Conservation (phyloP, 2,888 invertebrate genomes). For the Melolontha melolontha region DNA sequence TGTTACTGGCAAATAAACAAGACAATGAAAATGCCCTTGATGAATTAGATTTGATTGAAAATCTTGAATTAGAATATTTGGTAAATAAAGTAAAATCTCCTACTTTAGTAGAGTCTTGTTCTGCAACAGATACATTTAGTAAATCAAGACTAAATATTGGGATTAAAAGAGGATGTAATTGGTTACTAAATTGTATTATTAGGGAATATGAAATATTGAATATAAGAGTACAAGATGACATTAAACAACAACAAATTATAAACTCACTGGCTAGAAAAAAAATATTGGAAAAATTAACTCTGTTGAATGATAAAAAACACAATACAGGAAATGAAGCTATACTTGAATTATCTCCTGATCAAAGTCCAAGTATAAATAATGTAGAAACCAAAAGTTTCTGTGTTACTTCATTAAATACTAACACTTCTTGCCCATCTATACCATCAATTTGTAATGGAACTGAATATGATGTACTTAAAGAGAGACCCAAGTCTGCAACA, state of each 20-base stretch:
- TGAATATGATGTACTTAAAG: conserved; percentile 32
- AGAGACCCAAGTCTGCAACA: conserved; percentile 61
- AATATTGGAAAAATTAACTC: conserved; percentile 57
- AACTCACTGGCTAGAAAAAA: conserved; percentile 65
- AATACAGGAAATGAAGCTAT: conserved; percentile 56
- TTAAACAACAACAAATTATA: conserved; percentile 70
- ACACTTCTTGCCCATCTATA: conserved; percentile 54
- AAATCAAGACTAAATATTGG: conserved; percentile 76
- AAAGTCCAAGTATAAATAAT: conserved; percentile 58
- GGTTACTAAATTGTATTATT: conserved; percentile 79
- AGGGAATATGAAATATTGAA: conserved; percentile 75
- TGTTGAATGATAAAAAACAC: conserved; percentile 50
- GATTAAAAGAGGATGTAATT: conserved; percentile 76
- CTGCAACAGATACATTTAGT: conserved; percentile 62
- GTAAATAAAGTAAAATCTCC: conserved; percentile 84
- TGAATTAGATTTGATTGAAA: conserved; percentile 85
- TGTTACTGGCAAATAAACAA: conserved; percentile 89
- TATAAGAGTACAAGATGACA: conserved; percentile 72
- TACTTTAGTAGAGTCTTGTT: conserved; percentile 83
- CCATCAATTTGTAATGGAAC: conserved; percentile 55
- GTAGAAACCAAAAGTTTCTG: neutral
- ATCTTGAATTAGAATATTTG: conserved; percentile 78
- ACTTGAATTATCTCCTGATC: conserved; percentile 61
- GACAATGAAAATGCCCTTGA: conserved; percentile 83
- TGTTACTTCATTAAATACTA: conserved; percentile 34